phyloP scores from a whole-genome alignment of 2,113 vertebrate genomes.

The Colistium nudipinnis region DNA sequence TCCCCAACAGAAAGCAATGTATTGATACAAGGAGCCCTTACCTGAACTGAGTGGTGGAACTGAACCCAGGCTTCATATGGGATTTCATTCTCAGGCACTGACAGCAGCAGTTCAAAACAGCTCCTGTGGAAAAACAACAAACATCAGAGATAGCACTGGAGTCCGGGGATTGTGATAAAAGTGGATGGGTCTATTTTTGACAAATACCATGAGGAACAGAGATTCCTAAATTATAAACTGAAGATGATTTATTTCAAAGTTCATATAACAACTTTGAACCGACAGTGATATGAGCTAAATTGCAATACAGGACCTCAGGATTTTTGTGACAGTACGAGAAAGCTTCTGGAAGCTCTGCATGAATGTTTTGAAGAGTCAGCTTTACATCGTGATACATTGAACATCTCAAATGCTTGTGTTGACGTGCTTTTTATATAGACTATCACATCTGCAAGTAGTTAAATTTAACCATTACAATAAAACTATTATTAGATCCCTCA shows the following conservation, averaged over 20 bases:
- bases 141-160: not conserved
- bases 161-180: not conserved
- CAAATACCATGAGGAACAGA: not conserved
- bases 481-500: slow-evolving; percentile 4
- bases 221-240: not conserved
- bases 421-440: not conserved
- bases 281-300: not conserved
- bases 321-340: not conserved
- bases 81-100: slow-evolving; percentile 93
- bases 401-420: not conserved
- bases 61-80: slow-evolving; percentile 90
- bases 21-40: slow-evolving; percentile 63
- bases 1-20: not conserved
- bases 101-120: slow-evolving; percentile 97
- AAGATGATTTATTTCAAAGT: not conserved
- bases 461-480: slow-evolving; percentile 4
- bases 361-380: not conserved
- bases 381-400: slow-evolving; percentile 7
- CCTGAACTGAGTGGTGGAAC: slow-evolving; percentile 93
- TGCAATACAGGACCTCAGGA: not conserved
- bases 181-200: not conserved
- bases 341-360: not conserved
- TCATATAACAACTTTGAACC: not conserved
- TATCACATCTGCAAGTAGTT: not conserved
- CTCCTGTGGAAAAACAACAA: slow-evolving; percentile 85